Evolutionary conservation across 2,888 invertebrate species (phyloP), one percentile per base, ranked within the genome.

Genomic region (Drosophila subsilvestris): DNA sequence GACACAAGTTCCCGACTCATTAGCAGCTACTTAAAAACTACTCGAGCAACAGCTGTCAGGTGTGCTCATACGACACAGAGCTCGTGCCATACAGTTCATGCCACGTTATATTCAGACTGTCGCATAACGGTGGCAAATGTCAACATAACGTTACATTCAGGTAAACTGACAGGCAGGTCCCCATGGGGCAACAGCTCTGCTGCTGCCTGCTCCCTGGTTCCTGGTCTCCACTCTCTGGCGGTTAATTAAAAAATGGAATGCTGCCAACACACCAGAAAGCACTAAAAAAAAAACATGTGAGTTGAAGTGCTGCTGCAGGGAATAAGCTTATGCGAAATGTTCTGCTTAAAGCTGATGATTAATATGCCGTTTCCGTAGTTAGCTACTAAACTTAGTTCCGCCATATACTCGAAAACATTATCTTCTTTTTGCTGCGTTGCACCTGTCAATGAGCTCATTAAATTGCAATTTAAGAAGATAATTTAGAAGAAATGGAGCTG

Each of bases 21-120:
- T 88, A 88, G 88, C 86, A 78, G 78, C 75, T 79, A 87, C 83
- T 83, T 88, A 83, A 86, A 82, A 86, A 86, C 82, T 82, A 81
- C 87, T 82, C 87, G 72, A 76, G 85, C 85, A 82, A 81, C 87
- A 85, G 86, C 81, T 82, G 81, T 75, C 86, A 85, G 69, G 69
- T 76, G 66, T 49, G 54, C 22, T 69, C 42, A 47, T 48, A 67
- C 54, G 27, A 57, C 61, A 54, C 55, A n/a, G 20, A 32, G 56
- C 27, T 47, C 69, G 32, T 29, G 63, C 78, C 62, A 49, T 29
- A 27, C 22, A 29, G 8, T 14, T 29, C 10, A 20, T 44, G 49
- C 29, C 55, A 47, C 59, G 51, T 51, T 55, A 58, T 82, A 62
- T 86, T 75, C 75, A 78, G 74, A 78, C 70, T 80, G 88, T 69